Evolutionary conservation across 1,140 invertebrate genomes (phyloP).

Genomic region (Rhopalosiphum maidis): DNA sequence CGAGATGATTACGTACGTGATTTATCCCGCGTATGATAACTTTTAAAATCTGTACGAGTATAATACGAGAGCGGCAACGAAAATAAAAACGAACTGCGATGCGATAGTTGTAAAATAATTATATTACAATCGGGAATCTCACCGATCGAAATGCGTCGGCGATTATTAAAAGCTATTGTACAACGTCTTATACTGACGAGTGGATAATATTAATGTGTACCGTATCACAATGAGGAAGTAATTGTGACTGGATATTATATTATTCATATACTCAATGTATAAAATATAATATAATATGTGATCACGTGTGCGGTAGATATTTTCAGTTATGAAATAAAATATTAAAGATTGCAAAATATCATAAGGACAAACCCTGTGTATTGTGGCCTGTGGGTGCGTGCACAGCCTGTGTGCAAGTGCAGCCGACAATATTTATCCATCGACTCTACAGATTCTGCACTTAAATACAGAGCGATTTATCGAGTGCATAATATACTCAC

Average conservation of each 20-base stretch:
- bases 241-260: background rate
- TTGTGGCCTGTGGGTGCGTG: too few species aligned
- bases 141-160: background rate
- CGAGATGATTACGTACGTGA: background rate
- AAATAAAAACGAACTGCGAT: background rate
- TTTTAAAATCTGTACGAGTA: background rate
- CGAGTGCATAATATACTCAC: too few species aligned
- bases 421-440: too few species aligned
- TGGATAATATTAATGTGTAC: too few species aligned
- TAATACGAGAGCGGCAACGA: background rate
- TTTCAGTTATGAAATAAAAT: background rate
- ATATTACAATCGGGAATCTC: background rate
- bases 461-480: too few species aligned
- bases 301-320: background rate
- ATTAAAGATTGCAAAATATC: too few species aligned
- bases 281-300: background rate
- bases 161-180: background rate
- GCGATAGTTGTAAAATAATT: background rate
- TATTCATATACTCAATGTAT: background rate
- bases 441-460: too few species aligned
- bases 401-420: too few species aligned
- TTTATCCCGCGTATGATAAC: background rate
- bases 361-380: too few species aligned
- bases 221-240: too few species aligned
- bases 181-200: too few species aligned